These are phyloP conservation scores for Enteromius viviparus DNA, from an alignment of 2,797 vertebrate species.

Conservation along the genomic window DNA sequence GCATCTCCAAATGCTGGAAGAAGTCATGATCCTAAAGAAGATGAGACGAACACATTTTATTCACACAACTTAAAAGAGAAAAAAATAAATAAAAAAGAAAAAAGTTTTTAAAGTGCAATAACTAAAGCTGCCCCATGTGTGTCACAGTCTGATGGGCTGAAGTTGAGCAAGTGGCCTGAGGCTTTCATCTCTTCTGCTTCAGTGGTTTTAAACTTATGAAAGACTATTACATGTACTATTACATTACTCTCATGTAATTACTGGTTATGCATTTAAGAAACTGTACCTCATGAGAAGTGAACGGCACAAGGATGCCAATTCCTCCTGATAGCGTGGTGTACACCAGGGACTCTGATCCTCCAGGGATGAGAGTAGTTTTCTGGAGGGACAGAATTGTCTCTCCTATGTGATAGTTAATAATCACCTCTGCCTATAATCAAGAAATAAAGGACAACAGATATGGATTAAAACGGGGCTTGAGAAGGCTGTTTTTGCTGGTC, in stretches of 20 bases:
- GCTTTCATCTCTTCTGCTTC: not conserved
- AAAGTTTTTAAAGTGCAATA: not conserved
- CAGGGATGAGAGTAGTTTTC: conserved; percentile 96
- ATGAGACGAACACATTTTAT: not conserved
- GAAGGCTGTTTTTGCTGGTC: no score
- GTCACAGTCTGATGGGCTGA: not conserved
- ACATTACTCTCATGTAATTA: not conserved
- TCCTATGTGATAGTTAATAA: conserved; percentile 96
- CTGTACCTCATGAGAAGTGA: conserved; percentile 95
- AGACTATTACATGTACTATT: not conserved
- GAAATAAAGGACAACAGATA: not conserved
- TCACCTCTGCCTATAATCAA: conserved; percentile 89
- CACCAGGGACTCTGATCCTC: conserved; percentile 95
- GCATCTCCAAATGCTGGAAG: conserved; percentile 99
- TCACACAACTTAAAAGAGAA: not conserved
- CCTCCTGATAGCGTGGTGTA: conserved; percentile 96
- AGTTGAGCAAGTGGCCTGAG: not conserved
- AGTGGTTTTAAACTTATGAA: conserved; percentile 8
- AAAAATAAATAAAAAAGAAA: no score
- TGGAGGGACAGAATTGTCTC: conserved; percentile 95
- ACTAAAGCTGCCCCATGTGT: not conserved
- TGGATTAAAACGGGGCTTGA: not conserved
- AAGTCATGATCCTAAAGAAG: conserved; percentile 92
- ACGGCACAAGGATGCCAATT: conserved; percentile 96
- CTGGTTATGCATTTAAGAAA: not conserved